Base-by-base conservation (phyloP, 2,113 vertebrate species). In the Chloroceryle aenea region DNA sequence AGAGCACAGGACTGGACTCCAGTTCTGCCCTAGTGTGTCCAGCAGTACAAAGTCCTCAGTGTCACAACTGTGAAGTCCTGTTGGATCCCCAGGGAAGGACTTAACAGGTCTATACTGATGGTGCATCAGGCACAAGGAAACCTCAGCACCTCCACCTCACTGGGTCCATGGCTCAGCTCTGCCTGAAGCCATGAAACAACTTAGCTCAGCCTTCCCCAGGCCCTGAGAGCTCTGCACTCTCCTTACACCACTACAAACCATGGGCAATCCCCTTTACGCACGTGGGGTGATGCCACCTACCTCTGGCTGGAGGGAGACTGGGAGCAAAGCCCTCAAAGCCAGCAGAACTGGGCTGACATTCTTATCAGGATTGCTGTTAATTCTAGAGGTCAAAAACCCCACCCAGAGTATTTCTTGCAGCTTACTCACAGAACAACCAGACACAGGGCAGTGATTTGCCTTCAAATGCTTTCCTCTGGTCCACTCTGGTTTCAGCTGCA, bases 191-290 rank as follows among this genome's bases (percentile, higher is more conserved):
- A 34, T 2, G 1, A 47, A 72, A 25, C 0, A 2, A 30, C 26
- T 25, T 23, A 20, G 15, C 21, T 61, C 72, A 55, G 73, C 6
- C 30, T 48, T 55, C 22, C 79, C 78, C 66, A 29, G 0, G 0
- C 5, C 1, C 64, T 1, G 4, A 13, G 38, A 38, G 42, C n/a
- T 61, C 61, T 26, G 36, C 0, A 0, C 61, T n/a, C 53, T 62
- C 75, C 78, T 23, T 9, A 21, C 22, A 7, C 5, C 4, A 0
- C 25, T 47, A n/a, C 81, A 43, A 72, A 47, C 30, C 59, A 10
- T 25, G 6, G 36, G 8, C 12, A 53, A 43, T 14, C 19, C 59
- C 34, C 30, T 84, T 9, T 5, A 14, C 0, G 0, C 17, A 59
- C 6, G 0, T 6, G 9, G 58, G 61, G 55, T 30, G 64, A 48